Evolutionary conservation across 2,113 vertebrate species (phyloP).

Genomic region (Australoheros scitulus): DNA sequence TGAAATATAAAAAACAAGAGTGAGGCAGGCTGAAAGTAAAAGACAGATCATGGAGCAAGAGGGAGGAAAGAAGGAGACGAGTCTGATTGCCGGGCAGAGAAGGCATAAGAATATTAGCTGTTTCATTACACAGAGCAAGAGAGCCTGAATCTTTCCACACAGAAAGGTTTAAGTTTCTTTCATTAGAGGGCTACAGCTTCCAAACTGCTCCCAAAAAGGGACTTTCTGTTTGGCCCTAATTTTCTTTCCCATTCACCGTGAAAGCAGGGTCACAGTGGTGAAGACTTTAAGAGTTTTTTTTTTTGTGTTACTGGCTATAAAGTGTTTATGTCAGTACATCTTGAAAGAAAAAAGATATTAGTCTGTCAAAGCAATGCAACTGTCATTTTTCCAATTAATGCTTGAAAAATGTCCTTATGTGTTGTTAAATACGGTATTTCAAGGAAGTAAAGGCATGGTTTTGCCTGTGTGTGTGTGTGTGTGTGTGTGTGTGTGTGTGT

Average conservation of each 20-base stretch:
- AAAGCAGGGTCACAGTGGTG: slow-evolving; percentile 42
- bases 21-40: slow-evolving; percentile 52
- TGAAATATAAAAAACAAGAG: slow-evolving; percentile 55
- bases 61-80: slow-evolving; percentile 15
- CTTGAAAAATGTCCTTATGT: slow-evolving; percentile 16
- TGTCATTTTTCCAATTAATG: background rate
- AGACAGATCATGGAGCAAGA: slow-evolving; percentile 49
- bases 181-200: slow-evolving; percentile 61
- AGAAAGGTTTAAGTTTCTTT: slow-evolving; percentile 65
- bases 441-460: slow-evolving; percentile 1
- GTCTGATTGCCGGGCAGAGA: slow-evolving; percentile 51
- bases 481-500: background rate
- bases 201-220: slow-evolving; percentile 54
- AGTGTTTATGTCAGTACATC: slow-evolving; percentile 14
- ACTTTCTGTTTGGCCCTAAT: slow-evolving; percentile 36
- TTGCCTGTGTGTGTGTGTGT: background rate
- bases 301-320: slow-evolving; percentile 21
- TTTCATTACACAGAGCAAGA: slow-evolving; percentile 67
- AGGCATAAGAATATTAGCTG: slow-evolving; percentile 62
- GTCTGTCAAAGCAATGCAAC: background rate
- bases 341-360: background rate
- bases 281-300: background rate
- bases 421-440: slow-evolving; percentile 1
- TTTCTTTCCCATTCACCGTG: slow-evolving; percentile 34
- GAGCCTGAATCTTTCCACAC: slow-evolving; percentile 50